phyloP scores from a whole-genome alignment of 1,140 invertebrate species.

The Drosophila pseudoobscura region DNA sequence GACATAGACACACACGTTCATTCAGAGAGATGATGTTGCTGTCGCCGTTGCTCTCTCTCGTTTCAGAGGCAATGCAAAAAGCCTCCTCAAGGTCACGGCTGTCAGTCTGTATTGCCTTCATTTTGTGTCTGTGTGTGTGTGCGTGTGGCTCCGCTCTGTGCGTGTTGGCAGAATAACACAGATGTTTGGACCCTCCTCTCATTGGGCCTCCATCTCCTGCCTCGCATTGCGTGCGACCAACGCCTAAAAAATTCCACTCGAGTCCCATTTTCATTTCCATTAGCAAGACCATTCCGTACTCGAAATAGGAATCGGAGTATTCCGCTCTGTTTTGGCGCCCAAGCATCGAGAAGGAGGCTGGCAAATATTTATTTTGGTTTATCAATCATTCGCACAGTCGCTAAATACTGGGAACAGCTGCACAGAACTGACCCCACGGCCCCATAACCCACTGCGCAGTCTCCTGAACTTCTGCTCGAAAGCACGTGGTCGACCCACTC shows the following conservation, averaged over 20 bases:
- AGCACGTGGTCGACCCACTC: conserved; percentile 51
- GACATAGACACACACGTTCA: conserved; percentile 2
- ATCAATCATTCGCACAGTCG: conserved; percentile 78
- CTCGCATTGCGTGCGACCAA: conserved; percentile 37
- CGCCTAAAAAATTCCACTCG: conserved; percentile 43
- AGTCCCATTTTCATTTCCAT: not conserved
- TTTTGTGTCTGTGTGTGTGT: conserved; percentile 3
- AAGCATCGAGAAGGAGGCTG: conserved; percentile 61
- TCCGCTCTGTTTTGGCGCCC: conserved; percentile 35
- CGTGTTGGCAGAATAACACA: conserved; percentile 52
- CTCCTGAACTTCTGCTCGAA: conserved; percentile 52
- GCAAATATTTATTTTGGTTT: conserved; percentile 81
- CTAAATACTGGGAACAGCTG: conserved; percentile 64
- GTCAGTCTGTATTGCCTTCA: conserved; percentile 51
- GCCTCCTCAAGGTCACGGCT: conserved; percentile 70
- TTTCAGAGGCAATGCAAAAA: conserved; percentile 53
- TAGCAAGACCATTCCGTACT: not conserved
- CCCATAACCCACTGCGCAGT: conserved; percentile 45
- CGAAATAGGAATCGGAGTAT: conserved; percentile 8
- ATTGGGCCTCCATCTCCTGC: not conserved
- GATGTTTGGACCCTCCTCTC: conserved; percentile 51
- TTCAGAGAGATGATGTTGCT: not conserved
- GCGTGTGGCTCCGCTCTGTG: not conserved
- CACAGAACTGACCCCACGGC: not conserved
- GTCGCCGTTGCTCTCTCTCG: conserved; percentile 6